These are phyloP conservation scores for Cottoperca gobio DNA, from an alignment of 2,797 vertebrate genomes.

Conservation along the genomic window DNA sequence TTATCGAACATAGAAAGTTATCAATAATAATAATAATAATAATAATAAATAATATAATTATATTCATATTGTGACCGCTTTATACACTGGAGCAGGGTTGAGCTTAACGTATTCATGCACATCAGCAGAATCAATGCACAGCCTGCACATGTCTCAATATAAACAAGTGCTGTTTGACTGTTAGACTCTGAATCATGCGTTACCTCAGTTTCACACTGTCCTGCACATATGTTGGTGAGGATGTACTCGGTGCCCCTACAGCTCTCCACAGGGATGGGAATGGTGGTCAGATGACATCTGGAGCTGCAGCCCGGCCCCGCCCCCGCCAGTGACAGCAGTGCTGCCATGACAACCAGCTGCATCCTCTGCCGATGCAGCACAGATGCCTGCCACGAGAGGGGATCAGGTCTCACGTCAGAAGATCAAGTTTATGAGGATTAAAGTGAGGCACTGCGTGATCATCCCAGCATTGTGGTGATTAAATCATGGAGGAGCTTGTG, in stretches of 20 bases:
- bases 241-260: slow-evolving; percentile 85
- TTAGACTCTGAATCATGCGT: not conserved
- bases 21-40: not conserved
- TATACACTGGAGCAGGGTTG: not conserved
- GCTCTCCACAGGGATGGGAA: slow-evolving; percentile 88
- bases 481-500: not conserved
- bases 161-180: not conserved
- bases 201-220: slow-evolving; percentile 90
- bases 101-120: not conserved
- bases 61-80: not conserved
- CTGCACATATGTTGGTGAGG: slow-evolving; percentile 89
- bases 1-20: not conserved
- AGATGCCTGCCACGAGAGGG: slow-evolving; percentile 54
- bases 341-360: slow-evolving; percentile 86
- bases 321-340: slow-evolving; percentile 81
- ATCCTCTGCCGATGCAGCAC: slow-evolving; percentile 72
- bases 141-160: not conserved
- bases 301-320: slow-evolving; percentile 80
- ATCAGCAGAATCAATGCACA: slow-evolving; percentile 4
- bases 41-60: not conserved
- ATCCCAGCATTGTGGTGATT: too few relatives aligned
- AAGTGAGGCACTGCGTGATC: not conserved
- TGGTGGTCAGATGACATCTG: slow-evolving; percentile 84
- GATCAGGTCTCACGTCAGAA: slow-evolving; percentile 5
- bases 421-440: not conserved